Percentiles rank a stretch among this genome's conserved stretches.
phyloP scores from a whole-genome alignment of 2,113 vertebrate genomes.

The Corythornis cristatus region DNA sequence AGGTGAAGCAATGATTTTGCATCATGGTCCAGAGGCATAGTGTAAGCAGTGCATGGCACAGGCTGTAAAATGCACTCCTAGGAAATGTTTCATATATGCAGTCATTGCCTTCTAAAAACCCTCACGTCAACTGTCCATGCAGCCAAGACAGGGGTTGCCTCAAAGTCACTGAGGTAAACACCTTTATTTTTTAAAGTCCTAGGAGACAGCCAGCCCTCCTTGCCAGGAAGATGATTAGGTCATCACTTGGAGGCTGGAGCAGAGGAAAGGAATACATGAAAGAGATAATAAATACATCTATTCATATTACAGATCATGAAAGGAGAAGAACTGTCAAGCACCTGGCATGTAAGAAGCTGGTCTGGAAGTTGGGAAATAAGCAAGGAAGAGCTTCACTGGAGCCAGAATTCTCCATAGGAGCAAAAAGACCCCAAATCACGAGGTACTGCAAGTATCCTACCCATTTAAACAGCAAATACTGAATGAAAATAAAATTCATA shows the following conservation, averaged over 20 bases:
- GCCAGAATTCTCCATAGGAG: neutral
- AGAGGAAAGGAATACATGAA: neutral
- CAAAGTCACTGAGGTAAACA: neutral
- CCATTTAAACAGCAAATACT: neutral
- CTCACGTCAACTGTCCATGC: rapidly evolving
- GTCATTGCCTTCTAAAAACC: neutral
- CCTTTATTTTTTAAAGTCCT: neutral
- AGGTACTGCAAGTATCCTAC: neutral
- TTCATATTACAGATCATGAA: neutral
- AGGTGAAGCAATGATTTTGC: neutral
- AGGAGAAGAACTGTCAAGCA: neutral
- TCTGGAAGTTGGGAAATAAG: neutral
- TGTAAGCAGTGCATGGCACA: neutral
- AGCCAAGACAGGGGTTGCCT: neutral
- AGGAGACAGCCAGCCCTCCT: neutral
- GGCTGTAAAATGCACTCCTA: neutral
- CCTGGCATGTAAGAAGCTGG: neutral
- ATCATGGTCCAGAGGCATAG: rapidly evolving
- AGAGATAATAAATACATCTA: neutral
- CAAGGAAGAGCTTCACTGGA: neutral
- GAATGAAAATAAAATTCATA: neutral
- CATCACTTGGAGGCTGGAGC: neutral
- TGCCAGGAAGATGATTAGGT: neutral
- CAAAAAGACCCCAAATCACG: neutral
- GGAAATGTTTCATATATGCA: neutral